phyloP scores from a whole-genome alignment of 2,888 invertebrate genomes.

The Ophion costatus region DNA sequence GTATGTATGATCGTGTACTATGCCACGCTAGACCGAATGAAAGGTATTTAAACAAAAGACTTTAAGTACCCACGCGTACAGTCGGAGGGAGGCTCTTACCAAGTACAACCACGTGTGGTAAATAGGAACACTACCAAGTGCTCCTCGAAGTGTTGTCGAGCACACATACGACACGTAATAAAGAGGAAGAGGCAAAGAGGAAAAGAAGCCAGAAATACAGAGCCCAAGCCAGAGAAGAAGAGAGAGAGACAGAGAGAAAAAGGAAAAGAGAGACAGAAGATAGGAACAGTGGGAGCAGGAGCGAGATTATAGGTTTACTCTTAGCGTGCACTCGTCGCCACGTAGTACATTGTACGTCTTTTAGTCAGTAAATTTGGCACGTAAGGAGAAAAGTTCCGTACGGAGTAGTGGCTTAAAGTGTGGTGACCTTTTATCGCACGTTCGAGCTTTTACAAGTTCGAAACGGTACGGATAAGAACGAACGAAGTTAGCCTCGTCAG shows the following conservation, averaged over 20 bases:
- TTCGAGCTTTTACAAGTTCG: not conserved
- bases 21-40: constrained; percentile 61
- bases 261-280: not conserved
- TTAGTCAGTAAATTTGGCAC: constrained; percentile 6
- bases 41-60: constrained; percentile 63
- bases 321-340: constrained; percentile 39
- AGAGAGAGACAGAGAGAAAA: constrained; percentile 1
- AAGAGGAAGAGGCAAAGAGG: not conserved
- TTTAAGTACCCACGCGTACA: constrained; percentile 54
- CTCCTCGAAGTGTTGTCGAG: constrained; percentile 36
- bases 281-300: constrained; percentile 13
- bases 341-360: constrained; percentile 34
- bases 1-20: constrained; percentile 12
- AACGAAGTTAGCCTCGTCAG: not conserved
- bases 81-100: constrained; percentile 23
- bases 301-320: constrained; percentile 25
- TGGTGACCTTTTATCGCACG: not conserved
- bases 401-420: not conserved
- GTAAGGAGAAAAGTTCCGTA: not conserved
- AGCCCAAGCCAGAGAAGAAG: not conserved
- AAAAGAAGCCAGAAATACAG: not conserved
- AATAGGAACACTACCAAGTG: constrained; percentile 53
- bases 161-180: constrained; percentile 17
- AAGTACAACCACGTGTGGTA: constrained; percentile 49
- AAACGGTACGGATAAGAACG: not conserved